Evolutionary conservation across 2,797 vertebrate genomes (phyloP).

Genomic region (Presbytis comata): DNA sequence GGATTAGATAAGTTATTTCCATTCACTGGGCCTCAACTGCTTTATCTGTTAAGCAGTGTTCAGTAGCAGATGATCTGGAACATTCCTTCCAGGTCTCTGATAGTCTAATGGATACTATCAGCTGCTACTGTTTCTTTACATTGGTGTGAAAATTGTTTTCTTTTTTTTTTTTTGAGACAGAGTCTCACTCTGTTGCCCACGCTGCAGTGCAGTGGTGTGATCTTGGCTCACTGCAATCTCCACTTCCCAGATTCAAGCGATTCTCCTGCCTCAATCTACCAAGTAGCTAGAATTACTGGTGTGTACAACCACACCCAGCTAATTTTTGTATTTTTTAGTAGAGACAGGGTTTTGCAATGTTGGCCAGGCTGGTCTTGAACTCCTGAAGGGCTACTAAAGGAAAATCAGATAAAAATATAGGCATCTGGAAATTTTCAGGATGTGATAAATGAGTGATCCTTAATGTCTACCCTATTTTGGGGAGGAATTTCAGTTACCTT

Average conservation of each 20-base stretch:
- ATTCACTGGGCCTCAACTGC: neutral
- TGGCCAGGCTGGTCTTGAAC: too few species aligned
- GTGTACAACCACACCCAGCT: too few species aligned
- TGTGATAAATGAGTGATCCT: neutral
- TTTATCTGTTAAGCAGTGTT: neutral
- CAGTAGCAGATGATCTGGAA: neutral
- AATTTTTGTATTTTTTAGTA: too few species aligned
- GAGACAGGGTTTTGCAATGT: too few species aligned
- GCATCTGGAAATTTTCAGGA: neutral
- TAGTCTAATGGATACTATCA: neutral
- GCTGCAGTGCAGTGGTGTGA: too few species aligned
- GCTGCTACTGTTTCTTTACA: neutral
- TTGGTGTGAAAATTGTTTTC: slow-evolving; percentile 23
- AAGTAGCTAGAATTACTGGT: neutral
- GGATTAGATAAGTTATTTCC: neutral
- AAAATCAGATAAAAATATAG: neutral
- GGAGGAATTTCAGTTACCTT: neutral
- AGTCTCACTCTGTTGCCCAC: too few species aligned
- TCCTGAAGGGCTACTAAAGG: neutral
- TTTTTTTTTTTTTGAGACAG: neutral
- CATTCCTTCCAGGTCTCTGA: neutral
- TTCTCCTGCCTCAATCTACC: neutral
- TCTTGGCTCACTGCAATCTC: neutral
- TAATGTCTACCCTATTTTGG: neutral
- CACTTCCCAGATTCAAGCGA: neutral